These are phyloP conservation scores for Creontiades dilutus DNA, from an alignment of 2,888 invertebrate species.

Conservation along the genomic window DNA sequence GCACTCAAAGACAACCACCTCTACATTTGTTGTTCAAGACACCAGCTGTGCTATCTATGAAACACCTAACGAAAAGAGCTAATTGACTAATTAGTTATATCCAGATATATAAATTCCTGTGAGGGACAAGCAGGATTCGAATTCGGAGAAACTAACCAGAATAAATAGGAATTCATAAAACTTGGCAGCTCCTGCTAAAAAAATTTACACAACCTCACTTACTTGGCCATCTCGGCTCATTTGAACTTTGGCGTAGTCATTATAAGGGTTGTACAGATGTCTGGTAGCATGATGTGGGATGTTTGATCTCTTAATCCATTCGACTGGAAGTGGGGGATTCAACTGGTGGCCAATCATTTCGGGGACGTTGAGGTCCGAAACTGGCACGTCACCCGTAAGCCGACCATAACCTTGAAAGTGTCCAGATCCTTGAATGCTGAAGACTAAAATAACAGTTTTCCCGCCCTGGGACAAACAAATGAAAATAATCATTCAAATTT, in stretches of 20 bases:
- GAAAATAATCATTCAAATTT: too few species aligned
- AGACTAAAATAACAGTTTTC: conserved; percentile 79
- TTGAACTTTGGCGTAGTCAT: conserved; percentile 81
- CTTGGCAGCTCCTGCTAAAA: background rate
- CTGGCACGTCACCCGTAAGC: conserved; percentile 75
- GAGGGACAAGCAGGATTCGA: too few species aligned
- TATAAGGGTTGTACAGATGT: conserved; percentile 81
- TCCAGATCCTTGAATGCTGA: conserved; percentile 81
- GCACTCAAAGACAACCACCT: too few species aligned
- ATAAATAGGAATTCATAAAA: background rate
- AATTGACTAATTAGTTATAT: too few species aligned
- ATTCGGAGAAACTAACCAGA: too few species aligned
- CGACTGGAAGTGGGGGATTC: conserved; percentile 78
- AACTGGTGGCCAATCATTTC: conserved; percentile 77
- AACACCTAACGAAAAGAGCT: too few species aligned
- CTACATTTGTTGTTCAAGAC: too few species aligned
- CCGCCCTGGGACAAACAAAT: conserved; percentile 78
- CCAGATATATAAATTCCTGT: too few species aligned
- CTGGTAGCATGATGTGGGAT: conserved; percentile 80
- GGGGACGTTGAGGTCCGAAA: conserved; percentile 77
- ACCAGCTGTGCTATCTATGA: too few species aligned
- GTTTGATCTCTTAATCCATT: conserved; percentile 80
- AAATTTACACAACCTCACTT: conserved; percentile 66
- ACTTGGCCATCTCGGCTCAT: conserved; percentile 83
- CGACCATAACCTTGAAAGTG: conserved; percentile 80